Percentiles rank a stretch among this genome's conserved stretches.
Evolutionary conservation across 2,113 vertebrate species (phyloP).

Genomic region (Fukomys damarensis): DNA sequence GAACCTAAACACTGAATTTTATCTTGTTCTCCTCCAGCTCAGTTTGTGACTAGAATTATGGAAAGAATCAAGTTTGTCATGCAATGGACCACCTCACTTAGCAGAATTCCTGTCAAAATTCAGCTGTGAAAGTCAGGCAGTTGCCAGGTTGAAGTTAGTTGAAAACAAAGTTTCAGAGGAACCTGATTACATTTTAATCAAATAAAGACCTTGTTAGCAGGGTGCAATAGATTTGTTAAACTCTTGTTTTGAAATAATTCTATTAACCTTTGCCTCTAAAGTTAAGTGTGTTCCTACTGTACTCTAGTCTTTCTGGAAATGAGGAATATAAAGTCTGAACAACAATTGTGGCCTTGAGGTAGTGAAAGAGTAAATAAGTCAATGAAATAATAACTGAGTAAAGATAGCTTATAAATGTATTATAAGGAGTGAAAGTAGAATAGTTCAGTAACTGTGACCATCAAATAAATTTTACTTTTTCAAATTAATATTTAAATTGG

Average conservation of each 20-base stretch:
- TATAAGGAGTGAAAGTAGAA: neutral
- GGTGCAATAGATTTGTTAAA: neutral
- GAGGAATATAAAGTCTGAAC: neutral
- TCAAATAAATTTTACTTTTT: neutral
- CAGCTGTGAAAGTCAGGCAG: accelerated
- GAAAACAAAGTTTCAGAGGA: neutral
- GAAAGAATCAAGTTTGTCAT: neutral
- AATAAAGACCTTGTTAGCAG: neutral
- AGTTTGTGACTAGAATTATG: neutral
- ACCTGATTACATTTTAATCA: neutral
- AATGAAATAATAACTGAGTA: neutral
- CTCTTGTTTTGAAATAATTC: neutral
- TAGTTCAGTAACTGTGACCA: neutral
- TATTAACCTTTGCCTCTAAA: neutral
- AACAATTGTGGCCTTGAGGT: neutral
- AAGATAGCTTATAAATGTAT: neutral
- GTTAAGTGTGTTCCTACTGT: neutral
- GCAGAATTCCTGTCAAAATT: neutral
- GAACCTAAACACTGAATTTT: neutral
- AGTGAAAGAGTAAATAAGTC: neutral
- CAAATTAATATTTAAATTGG: neutral
- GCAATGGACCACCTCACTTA: neutral
- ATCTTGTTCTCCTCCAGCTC: neutral
- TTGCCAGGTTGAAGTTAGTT: neutral
- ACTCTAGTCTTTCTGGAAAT: neutral